These are phyloP conservation scores for Haliclona indistincta DNA, from an alignment of 37 sponge, comb jelly and placozoan genomes.

Conservation along the genomic window DNA sequence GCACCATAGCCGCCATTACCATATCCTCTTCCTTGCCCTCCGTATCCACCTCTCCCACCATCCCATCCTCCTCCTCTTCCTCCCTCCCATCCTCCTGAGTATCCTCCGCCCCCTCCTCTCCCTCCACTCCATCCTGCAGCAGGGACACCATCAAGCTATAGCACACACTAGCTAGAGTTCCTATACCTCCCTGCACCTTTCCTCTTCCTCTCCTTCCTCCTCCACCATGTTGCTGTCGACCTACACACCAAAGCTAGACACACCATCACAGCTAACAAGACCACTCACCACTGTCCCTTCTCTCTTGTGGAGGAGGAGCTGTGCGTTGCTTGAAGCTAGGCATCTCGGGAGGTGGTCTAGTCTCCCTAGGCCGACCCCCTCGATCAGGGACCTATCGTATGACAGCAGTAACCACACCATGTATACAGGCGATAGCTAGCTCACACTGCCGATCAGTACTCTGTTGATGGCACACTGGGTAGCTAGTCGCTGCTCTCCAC, in stretches of 20 bases:
- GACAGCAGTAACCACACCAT: not conserved
- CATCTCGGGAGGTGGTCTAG: slow-evolving; percentile 92
- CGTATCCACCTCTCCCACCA: slow-evolving; percentile 22
- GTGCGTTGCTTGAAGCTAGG: slow-evolving; percentile 79
- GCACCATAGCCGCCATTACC: not conserved
- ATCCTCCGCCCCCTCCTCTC: slow-evolving; percentile 11
- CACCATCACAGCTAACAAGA: not conserved
- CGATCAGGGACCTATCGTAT: slow-evolving; percentile 83
- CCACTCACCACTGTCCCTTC: slow-evolving; percentile 19
- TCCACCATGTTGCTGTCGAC: slow-evolving; percentile 37
- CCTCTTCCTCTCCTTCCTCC: slow-evolving; percentile 39
- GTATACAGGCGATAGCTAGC: not conserved
- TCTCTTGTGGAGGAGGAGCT: slow-evolving; percentile 60
- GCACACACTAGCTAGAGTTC: not conserved
- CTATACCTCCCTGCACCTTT: slow-evolving; percentile 71
- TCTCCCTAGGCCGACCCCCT: slow-evolving; percentile 90
- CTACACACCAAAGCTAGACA: not conserved
- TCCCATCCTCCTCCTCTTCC: slow-evolving; percentile 20
- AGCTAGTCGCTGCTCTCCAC: slow-evolving; percentile 26
- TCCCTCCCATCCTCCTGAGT: not conserved
- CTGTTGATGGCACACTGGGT: slow-evolving; percentile 74
- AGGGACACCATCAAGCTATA: not conserved
- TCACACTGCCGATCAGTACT: slow-evolving; percentile 78
- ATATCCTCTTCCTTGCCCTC: slow-evolving; percentile 5
- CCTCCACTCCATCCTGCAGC: slow-evolving; percentile 11